Evolutionary conservation across 2,888 invertebrate genomes (phyloP).

Genomic region (Rhamnusium bicolor): DNA sequence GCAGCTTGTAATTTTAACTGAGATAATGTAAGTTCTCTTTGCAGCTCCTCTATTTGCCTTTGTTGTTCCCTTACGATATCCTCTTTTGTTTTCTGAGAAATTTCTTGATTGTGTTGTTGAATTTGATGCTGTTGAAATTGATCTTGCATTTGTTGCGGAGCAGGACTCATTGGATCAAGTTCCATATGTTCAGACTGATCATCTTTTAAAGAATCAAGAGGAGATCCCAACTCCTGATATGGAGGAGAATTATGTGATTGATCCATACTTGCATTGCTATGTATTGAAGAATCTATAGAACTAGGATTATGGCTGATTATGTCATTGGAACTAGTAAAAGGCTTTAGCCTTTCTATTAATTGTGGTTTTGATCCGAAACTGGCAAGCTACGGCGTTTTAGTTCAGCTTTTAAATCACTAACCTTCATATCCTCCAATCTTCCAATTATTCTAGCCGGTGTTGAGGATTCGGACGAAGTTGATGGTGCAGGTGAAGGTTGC

Average conservation of each 20-base stretch:
- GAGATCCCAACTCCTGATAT: constrained; percentile 68
- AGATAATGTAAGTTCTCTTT: constrained; percentile 85
- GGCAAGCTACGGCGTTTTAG: constrained; percentile 94
- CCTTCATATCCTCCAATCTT: constrained; percentile 96
- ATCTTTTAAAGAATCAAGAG: constrained; percentile 58
- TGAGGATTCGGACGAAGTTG: constrained; percentile 68
- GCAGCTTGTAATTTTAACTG: constrained; percentile 84
- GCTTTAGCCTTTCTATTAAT: constrained; percentile 91
- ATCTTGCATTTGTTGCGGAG: constrained; percentile 63
- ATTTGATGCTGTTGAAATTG: constrained; percentile 48
- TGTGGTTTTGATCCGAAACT: constrained; percentile 98
- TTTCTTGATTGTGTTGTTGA: constrained; percentile 41
- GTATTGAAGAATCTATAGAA: constrained; percentile 58
- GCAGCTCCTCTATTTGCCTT: constrained; percentile 89
- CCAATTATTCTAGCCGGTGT: constrained; percentile 72
- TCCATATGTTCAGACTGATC: constrained; percentile 67
- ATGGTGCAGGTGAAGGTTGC: constrained; percentile 69
- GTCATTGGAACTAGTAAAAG: constrained; percentile 72
- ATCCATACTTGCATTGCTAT: constrained; percentile 68
- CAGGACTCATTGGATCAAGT: constrained; percentile 71
- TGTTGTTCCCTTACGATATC: constrained; percentile 89
- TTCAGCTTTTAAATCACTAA: constrained; percentile 94
- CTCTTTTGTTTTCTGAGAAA: constrained; percentile 70
- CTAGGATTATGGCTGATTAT: constrained; percentile 55
- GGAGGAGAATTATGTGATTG: constrained; percentile 71